These are phyloP conservation scores for Palythoa grandiflora DNA, from an alignment of 92 coral and sea anemone species.

Conservation along the genomic window DNA sequence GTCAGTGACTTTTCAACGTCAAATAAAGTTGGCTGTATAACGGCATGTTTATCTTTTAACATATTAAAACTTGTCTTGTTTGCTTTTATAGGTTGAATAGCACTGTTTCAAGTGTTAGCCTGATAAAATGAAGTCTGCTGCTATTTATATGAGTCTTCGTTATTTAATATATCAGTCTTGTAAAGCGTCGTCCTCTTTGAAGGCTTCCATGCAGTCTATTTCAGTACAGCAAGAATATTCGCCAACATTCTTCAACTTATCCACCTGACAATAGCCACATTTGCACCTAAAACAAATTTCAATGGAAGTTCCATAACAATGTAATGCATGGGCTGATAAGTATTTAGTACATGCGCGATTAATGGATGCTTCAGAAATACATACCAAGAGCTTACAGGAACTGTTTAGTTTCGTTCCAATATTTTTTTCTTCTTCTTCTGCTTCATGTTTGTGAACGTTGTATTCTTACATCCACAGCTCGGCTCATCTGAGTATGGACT, in stretches of 20 bases:
- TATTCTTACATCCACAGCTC: slow-evolving; percentile 12
- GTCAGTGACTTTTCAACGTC: slow-evolving; percentile 9
- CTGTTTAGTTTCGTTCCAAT: background rate
- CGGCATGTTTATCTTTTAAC: background rate
- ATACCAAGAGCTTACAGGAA: background rate
- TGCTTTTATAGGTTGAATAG: slow-evolving; percentile 30
- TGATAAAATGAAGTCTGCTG: background rate
- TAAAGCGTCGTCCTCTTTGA: background rate
- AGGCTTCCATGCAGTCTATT: slow-evolving; percentile 2
- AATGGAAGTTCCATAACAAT: background rate
- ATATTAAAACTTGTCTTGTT: slow-evolving; percentile 18
- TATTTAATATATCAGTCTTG: background rate
- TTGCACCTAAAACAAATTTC: background rate
- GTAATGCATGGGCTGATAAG: background rate
- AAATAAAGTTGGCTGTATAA: background rate
- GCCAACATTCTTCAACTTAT: background rate
- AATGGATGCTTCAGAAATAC: background rate
- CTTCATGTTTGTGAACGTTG: background rate
- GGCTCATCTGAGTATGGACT: slow-evolving; percentile 12
- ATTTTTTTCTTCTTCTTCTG: background rate
- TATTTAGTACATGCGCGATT: background rate
- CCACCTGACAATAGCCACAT: background rate
- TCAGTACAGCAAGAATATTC: slow-evolving; percentile 10
- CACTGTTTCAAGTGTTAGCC: slow-evolving; percentile 21
- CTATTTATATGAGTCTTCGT: background rate